Conservation (phyloP, 2,888 invertebrate species). For the Slavum lentiscoides region DNA sequence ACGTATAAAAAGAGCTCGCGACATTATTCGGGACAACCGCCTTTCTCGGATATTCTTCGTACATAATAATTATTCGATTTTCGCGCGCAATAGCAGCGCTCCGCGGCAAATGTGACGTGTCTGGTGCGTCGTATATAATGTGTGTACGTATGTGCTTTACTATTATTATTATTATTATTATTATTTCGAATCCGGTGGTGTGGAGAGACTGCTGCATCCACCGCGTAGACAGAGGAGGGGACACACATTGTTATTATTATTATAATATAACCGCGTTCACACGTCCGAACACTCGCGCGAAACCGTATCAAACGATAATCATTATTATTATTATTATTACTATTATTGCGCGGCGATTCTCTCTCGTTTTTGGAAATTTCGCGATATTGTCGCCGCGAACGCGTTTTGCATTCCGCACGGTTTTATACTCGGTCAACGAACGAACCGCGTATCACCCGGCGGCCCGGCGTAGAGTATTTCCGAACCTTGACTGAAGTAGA, state of each 20-base stretch:
- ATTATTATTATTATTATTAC: background rate
- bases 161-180: too few relatives aligned
- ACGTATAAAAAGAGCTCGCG: background rate
- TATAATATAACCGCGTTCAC: background rate
- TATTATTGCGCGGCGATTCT: background rate
- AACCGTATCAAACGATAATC: background rate
- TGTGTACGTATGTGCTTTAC: background rate
- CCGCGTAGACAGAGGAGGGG: too few relatives aligned
- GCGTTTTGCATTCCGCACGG: too few relatives aligned
- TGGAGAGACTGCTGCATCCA: background rate
- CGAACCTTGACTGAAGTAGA: too few relatives aligned
- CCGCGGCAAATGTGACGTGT: constrained; percentile 20
- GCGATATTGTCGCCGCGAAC: too few relatives aligned
- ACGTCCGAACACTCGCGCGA: constrained; percentile 23
- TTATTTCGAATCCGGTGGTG: constrained; percentile 3
- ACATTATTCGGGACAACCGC: background rate
- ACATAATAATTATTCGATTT: constrained; percentile 37
- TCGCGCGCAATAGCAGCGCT: too few relatives aligned
- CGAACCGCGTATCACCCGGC: too few relatives aligned
- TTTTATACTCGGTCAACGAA: too few relatives aligned
- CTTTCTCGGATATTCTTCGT: background rate
- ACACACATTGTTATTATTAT: too few relatives aligned
- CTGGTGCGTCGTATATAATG: background rate
- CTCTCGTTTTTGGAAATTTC: too few relatives aligned
- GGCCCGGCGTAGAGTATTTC: too few relatives aligned